Evolutionary conservation across 1,140 invertebrate genomes (phyloP).

Genomic region (Planococcus citri): DNA sequence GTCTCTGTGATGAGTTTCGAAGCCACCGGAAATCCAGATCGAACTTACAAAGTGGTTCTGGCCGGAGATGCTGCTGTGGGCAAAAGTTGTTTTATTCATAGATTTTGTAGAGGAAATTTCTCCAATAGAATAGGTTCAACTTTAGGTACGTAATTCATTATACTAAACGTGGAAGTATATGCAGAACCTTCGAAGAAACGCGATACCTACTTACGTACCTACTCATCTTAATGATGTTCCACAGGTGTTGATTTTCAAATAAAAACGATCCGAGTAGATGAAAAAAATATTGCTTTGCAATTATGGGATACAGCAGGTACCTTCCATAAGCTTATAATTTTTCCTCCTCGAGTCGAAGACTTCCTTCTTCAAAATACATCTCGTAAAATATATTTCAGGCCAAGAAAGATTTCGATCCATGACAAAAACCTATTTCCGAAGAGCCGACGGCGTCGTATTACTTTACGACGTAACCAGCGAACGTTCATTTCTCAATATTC

Average conservation of each 20-base stretch:
- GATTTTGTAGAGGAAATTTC: conserved; percentile 48
- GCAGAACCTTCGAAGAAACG: neutral
- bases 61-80: conserved; percentile 54
- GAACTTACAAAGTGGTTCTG: conserved; percentile 51
- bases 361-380: too few species aligned
- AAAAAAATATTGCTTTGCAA: conserved; percentile 46
- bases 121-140: conserved; percentile 45
- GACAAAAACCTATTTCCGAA: conserved; percentile 55
- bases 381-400: conserved; percentile 32
- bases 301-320: conserved; percentile 51
- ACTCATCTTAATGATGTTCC: conserved; percentile 5
- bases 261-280: conserved; percentile 46
- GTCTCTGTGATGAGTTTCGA: conserved; percentile 28
- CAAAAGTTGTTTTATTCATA: conserved; percentile 51
- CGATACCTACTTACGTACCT: too few species aligned
- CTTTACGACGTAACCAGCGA: conserved; percentile 56
- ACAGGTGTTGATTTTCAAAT: conserved; percentile 54
- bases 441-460: conserved; percentile 53
- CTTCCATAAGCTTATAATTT: conserved; percentile 6
- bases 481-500: conserved; percentile 46
- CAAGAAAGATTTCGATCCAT: conserved; percentile 47
- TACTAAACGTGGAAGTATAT: neutral
- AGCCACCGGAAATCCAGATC: conserved; percentile 38
- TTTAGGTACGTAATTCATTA: conserved; percentile 39
- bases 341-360: neutral